Conservation (phyloP, 1,140 invertebrate species). For the Drosophila leontia region DNA sequence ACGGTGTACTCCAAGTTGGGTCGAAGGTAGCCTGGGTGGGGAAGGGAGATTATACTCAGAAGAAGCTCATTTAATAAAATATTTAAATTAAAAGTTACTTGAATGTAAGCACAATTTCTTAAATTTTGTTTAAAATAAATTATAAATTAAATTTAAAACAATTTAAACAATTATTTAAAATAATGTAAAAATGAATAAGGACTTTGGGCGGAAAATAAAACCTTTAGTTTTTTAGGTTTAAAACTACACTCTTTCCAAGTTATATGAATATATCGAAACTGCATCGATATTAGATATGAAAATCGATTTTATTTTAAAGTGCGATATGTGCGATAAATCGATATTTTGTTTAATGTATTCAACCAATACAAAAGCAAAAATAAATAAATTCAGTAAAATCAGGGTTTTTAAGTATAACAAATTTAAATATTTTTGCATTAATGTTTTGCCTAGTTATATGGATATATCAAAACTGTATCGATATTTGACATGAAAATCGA, state of each 20-base stretch:
- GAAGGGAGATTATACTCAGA: neutral
- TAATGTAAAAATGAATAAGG: neutral
- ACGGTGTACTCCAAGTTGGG: slow-evolving; percentile 93
- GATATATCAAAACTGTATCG: neutral
- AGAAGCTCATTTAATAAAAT: too few species aligned
- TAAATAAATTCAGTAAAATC: too few species aligned
- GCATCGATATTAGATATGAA: too few species aligned
- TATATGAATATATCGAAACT: too few species aligned
- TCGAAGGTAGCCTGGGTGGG: slow-evolving; percentile 89
- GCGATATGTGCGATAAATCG: too few species aligned
- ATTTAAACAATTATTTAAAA: neutral
- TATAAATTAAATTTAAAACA: too few species aligned
- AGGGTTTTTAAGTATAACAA: too few species aligned
- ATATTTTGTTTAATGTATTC: too few species aligned
- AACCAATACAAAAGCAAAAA: too few species aligned
- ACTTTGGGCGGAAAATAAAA: neutral
- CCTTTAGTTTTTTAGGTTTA: neutral
- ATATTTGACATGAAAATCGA: neutral
- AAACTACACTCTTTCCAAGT: neutral
- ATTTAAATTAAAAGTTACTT: neutral
- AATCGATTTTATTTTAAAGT: too few species aligned
- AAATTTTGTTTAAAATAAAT: neutral
- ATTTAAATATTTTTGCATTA: too few species aligned
- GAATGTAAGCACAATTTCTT: neutral
- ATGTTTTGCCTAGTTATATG: too few species aligned